Conservation (phyloP, 2,113 vertebrate genomes). For the Ciconia maguari region DNA sequence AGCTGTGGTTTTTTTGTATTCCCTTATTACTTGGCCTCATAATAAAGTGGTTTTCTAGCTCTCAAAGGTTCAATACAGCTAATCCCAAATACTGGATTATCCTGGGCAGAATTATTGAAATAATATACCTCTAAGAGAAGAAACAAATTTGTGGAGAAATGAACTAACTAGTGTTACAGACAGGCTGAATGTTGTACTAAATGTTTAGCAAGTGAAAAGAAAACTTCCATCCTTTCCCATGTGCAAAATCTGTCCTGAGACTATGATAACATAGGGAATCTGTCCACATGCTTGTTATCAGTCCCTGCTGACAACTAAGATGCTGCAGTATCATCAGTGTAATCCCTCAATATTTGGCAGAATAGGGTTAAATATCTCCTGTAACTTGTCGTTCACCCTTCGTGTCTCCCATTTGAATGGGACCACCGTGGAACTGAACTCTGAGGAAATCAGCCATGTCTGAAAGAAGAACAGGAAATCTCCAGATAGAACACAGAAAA, state of each 20-base stretch:
- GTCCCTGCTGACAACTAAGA: background rate
- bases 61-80: background rate
- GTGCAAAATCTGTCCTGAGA: background rate
- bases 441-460: background rate
- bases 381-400: background rate
- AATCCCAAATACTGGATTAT: constrained; percentile 1
- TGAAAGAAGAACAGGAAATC: background rate
- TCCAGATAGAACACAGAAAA: background rate
- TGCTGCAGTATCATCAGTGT: background rate
- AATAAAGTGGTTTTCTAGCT: background rate
- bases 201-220: background rate
- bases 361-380: background rate
- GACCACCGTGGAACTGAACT: background rate
- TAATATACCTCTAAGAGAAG: background rate
- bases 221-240: background rate
- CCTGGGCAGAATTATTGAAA: background rate
- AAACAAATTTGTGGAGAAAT: background rate
- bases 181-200: background rate
- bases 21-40: background rate
- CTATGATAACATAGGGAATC: background rate
- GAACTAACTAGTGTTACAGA: background rate
- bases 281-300: background rate
- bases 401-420: background rate
- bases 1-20: background rate
- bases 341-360: background rate